phyloP scores from a whole-genome alignment of 37 sponge, comb jelly and placozoan genomes.

The Chondrosia reniformis region DNA sequence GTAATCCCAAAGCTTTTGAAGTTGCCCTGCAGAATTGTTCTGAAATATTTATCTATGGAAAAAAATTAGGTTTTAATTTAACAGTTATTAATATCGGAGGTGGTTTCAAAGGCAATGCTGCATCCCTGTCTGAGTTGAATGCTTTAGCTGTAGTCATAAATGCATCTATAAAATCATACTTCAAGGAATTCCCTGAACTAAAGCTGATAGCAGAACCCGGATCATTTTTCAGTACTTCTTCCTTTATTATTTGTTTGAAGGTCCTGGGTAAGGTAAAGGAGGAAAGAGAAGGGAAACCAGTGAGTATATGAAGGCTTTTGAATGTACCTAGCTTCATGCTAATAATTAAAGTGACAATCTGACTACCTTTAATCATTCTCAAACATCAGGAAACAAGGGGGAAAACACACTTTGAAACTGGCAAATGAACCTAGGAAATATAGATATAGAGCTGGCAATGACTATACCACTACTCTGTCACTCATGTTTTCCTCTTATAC shows the following conservation, averaged over 20 bases:
- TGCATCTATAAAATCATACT: neutral
- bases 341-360: too few relatives aligned
- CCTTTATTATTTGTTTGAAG: conserved; percentile 56
- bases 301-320: too few relatives aligned
- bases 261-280: conserved; percentile 49
- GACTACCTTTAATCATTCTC: too few relatives aligned
- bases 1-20: too few relatives aligned
- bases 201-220: conserved; percentile 90
- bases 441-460: too few relatives aligned
- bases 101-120: conserved; percentile 74
- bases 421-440: too few relatives aligned
- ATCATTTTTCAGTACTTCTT: conserved; percentile 73
- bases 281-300: neutral
- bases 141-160: neutral
- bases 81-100: conserved; percentile 90
- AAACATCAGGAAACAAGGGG: too few relatives aligned
- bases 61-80: conserved; percentile 51
- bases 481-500: too few relatives aligned
- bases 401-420: too few relatives aligned
- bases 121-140: conserved; percentile 27
- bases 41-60: conserved; percentile 61
- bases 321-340: too few relatives aligned
- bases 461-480: too few relatives aligned
- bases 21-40: too few relatives aligned
- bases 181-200: conserved; percentile 6